Evolutionary conservation across 2,888 invertebrate genomes (phyloP).

Genomic region (Watsonalla cultraria): DNA sequence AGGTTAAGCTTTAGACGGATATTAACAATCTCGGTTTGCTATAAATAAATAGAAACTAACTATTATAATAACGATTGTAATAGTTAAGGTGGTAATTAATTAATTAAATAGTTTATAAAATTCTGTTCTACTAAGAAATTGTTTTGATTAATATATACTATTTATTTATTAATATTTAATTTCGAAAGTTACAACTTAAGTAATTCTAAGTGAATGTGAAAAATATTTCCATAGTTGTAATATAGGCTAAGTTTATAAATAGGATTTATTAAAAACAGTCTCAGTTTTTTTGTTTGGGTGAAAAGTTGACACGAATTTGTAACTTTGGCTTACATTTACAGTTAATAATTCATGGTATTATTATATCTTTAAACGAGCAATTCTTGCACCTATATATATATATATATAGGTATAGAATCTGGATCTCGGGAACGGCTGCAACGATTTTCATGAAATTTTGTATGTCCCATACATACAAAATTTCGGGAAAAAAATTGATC

Average conservation of each 20-base stretch:
- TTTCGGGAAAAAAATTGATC: no score
- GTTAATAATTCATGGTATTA: no score
- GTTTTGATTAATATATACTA: conserved; percentile 69
- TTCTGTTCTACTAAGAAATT: conserved; percentile 30
- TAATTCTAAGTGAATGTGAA: conserved; percentile 51
- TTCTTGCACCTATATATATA: no score
- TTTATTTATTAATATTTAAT: conserved; percentile 75
- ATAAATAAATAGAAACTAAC: neutral
- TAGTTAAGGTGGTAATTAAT: neutral
- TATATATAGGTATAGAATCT: no score
- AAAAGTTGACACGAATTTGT: neutral
- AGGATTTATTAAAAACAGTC: neutral
- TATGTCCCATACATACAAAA: no score
- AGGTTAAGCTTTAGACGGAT: no score
- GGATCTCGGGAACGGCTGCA: no score
- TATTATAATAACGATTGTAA: neutral
- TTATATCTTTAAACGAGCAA: no score
- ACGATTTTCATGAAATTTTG: no score
- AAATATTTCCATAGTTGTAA: conserved; percentile 62
- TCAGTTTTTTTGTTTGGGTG: neutral
- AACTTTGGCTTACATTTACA: no score
- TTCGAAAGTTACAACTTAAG: conserved; percentile 34
- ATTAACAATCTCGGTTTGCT: neutral
- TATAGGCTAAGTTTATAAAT: conserved; percentile 32
- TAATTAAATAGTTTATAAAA: conserved; percentile 1